phyloP scores from a whole-genome alignment of 2,888 invertebrate genomes.

The Muschampia plurimacula region DNA sequence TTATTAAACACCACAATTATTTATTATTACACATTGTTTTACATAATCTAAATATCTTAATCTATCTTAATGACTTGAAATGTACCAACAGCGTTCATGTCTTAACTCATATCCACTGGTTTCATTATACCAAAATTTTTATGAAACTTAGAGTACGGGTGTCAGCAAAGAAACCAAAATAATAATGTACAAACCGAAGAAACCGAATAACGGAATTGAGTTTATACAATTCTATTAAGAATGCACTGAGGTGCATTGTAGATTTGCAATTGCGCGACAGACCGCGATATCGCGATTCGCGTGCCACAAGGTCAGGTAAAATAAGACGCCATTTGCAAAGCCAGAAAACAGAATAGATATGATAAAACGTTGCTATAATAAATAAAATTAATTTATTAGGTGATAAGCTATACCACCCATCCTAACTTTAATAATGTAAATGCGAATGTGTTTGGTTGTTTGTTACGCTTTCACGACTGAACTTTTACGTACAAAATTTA shows the following conservation, averaged over 20 bases:
- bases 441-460: no score
- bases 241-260: neutral
- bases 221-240: constrained; percentile 4
- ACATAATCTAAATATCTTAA: no score
- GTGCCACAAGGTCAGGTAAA: constrained; percentile 59
- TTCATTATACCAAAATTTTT: no score
- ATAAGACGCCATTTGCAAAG: constrained; percentile 59
- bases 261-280: constrained; percentile 43
- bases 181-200: neutral
- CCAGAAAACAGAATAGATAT: constrained; percentile 44
- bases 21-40: no score
- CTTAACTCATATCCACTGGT: no score
- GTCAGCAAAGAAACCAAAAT: neutral
- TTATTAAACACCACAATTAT: no score
- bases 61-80: no score
- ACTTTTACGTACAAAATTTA: no score
- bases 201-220: neutral
- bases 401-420: neutral
- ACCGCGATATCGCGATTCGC: constrained; percentile 62
- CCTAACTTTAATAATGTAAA: no score
- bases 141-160: no score
- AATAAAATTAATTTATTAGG: neutral
- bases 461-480: no score
- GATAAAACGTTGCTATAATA: neutral
- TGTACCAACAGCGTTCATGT: no score